Percentiles rank a stretch among this genome's conserved stretches.
Evolutionary conservation across 1,140 invertebrate species (phyloP).

Genomic region (Phocides pigmalion): DNA sequence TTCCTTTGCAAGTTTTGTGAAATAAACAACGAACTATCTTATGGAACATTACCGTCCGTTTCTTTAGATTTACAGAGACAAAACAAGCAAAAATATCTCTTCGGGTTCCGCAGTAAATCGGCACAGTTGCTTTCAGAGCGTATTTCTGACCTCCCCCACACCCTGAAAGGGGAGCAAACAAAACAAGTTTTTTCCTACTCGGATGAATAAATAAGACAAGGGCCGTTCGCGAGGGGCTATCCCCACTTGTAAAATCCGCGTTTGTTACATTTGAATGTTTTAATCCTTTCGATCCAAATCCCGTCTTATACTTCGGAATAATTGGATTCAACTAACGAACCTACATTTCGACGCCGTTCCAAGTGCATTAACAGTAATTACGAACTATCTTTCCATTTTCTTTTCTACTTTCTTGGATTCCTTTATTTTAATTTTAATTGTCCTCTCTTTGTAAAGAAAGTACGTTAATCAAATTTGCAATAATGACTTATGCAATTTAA

Average conservation of each 20-base stretch:
- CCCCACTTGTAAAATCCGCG: conserved; percentile 65
- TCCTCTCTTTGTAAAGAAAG: not conserved
- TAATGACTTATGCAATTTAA: too few species aligned
- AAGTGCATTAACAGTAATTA: conserved; percentile 23
- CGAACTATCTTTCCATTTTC: conserved; percentile 11
- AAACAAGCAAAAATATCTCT: conserved; percentile 69
- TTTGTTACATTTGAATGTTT: conserved; percentile 80
- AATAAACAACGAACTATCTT: conserved; percentile 41
- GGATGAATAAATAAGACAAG: conserved; percentile 82
- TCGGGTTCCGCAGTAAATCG: conserved; percentile 61
- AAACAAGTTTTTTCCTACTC: conserved; percentile 77
- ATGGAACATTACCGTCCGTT: conserved; percentile 37
- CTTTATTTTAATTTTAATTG: not conserved
- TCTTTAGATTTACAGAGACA: conserved; percentile 53
- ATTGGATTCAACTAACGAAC: conserved; percentile 37
- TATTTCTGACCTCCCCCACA: conserved; percentile 56
- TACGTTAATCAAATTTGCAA: not conserved
- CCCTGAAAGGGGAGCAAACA: conserved; percentile 67
- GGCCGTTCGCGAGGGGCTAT: conserved; percentile 64
- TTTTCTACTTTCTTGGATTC: conserved; percentile 12
- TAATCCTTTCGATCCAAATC: conserved; percentile 72
- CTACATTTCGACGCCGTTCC: conserved; percentile 13
- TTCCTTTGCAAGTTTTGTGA: conserved; percentile 3
- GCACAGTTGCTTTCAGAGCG: conserved; percentile 57
- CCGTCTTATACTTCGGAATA: conserved; percentile 53